These are phyloP conservation scores for Eupithecia insigniata DNA, from an alignment of 2,888 invertebrate genomes.

Conservation along the genomic window DNA sequence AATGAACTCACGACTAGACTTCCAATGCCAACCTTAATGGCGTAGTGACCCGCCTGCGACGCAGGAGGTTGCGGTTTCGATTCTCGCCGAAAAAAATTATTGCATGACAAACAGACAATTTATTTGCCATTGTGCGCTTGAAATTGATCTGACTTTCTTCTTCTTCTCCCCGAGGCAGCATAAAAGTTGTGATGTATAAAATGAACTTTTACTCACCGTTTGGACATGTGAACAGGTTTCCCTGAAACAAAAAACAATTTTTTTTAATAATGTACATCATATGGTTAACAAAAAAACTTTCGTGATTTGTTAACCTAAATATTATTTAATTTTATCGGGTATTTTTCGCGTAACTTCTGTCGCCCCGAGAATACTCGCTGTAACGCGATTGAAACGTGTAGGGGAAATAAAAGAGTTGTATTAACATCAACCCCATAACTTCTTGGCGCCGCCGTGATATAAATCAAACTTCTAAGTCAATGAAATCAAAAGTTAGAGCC, in stretches of 20 bases:
- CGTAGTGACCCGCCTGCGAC: not conserved
- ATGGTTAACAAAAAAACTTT: not conserved
- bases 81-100: not conserved
- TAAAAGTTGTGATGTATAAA: constrained; percentile 6
- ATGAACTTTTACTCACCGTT: constrained; percentile 85
- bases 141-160: no score
- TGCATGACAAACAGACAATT: not conserved
- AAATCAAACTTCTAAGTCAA: no score
- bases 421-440: no score
- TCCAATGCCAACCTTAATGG: constrained; percentile 25
- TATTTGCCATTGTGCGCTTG: no score
- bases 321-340: no score
- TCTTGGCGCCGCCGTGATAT: no score
- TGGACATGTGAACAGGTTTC: constrained; percentile 88
- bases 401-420: no score
- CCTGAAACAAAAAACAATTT: constrained; percentile 73
- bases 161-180: not conserved
- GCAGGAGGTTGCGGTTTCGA: not conserved
- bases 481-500: no score
- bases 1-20: constrained; percentile 47
- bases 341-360: no score
- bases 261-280: not conserved
- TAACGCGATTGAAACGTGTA: no score
- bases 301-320: not conserved
- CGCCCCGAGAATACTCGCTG: no score